phyloP scores from a whole-genome alignment of 1,140 invertebrate species.

The Calephelis nemesis region DNA sequence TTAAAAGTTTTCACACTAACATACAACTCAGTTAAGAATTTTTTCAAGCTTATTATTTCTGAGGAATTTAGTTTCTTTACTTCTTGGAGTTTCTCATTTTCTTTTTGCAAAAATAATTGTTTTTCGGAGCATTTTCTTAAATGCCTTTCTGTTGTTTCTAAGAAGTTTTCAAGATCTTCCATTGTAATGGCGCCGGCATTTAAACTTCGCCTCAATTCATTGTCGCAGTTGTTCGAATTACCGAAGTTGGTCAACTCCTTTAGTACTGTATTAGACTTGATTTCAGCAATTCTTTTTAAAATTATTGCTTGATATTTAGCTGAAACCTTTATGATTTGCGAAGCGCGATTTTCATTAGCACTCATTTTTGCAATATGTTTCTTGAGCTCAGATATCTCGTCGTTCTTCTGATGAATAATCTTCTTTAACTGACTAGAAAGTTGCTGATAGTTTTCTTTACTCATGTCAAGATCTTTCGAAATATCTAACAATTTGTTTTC shows the following conservation, averaged over 20 bases:
- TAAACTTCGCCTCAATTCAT: constrained; percentile 50
- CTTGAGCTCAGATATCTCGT: constrained; percentile 66
- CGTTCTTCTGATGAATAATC: constrained; percentile 67
- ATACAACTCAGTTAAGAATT: constrained; percentile 64
- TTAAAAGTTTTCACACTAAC: constrained; percentile 62
- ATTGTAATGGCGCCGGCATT: constrained; percentile 60
- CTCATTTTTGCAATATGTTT: constrained; percentile 66
- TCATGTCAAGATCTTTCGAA: constrained; percentile 56
- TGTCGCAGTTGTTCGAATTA: constrained; percentile 50
- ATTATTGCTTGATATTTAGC: constrained; percentile 71
- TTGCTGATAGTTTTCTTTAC: constrained; percentile 63
- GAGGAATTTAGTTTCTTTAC: constrained; percentile 65
- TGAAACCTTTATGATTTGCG: constrained; percentile 69
- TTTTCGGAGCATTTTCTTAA: constrained; percentile 59
- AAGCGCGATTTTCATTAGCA: constrained; percentile 58
- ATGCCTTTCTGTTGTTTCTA: constrained; percentile 68
- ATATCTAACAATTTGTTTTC: constrained; percentile 61
- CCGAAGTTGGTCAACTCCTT: constrained; percentile 70
- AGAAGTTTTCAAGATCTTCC: constrained; percentile 69
- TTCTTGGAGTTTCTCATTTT: constrained; percentile 58
- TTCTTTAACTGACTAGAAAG: constrained; percentile 66
- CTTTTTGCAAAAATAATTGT: constrained; percentile 60
- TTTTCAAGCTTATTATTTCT: constrained; percentile 63
- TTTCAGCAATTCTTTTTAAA: constrained; percentile 65
- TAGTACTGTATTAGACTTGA: constrained; percentile 62